Evolutionary conservation across 1,140 invertebrate genomes (phyloP), one percentile per base, ranked within the genome.

Genomic region (Trialeurodes vaporariorum): DNA sequence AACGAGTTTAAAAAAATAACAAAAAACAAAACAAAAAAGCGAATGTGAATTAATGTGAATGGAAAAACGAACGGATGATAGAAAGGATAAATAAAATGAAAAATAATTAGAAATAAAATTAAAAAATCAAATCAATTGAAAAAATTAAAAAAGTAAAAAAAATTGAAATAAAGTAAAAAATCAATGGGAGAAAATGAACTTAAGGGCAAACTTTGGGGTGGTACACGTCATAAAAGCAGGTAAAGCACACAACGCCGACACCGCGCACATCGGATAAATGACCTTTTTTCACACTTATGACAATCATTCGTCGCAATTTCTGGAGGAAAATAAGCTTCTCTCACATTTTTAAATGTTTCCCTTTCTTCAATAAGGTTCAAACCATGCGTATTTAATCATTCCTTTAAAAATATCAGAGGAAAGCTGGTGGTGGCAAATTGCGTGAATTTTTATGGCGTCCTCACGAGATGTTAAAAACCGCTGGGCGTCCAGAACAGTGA

Each of bases 301-400:
- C 49, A 25, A 66, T 64, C 24, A 5, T 17, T 25, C 24, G 0
- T 21, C 2, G n/a, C 5, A 22, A 61, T 2, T 22, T 9, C 59
- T 2, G 2, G 5, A 22, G 59, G 59, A n/a, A 61, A 61, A 61
- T 24, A 61, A 22, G 25, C 25, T 61, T 61, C n/a, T n/a, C 25
- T 61, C 5, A 61, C 59, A n/a, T 61, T 61, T 5, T 24, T 24
- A 21, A 61, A 61, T 61, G 21, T 5, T 21, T 9, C 2, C n/a
- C 59, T 2, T 2, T 61, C 59, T 5, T 21, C 21, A 61, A 61
- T 24, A 5, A 61, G 21, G n/a, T 27, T 11, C 12, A 61, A 61
- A 70, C 66, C 69, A 72, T 17, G 70, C 64, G 67, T 72, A 72
- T 23, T 60, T 59, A 26, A 72, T 63, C 72, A 72, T 72, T 9